These are phyloP conservation scores for Sebastes flavidus DNA, from an alignment of 2,797 vertebrate species.

Conservation along the genomic window DNA sequence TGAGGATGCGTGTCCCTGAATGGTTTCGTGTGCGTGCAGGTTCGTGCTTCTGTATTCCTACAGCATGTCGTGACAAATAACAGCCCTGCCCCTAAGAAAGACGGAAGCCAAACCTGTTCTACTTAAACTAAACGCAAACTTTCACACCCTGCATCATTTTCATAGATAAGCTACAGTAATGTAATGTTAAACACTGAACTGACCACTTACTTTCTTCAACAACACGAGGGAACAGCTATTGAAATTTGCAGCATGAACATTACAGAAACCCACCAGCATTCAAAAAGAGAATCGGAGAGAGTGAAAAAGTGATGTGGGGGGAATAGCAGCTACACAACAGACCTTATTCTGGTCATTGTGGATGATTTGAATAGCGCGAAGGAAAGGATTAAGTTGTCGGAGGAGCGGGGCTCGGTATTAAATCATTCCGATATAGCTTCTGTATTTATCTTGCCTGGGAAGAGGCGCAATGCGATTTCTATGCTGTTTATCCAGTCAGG, in stretches of 20 bases:
- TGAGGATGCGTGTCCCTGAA: slow-evolving; percentile 11
- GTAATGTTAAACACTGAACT: slow-evolving; percentile 6
- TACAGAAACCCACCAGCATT: slow-evolving; percentile 9
- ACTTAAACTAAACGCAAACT: neutral
- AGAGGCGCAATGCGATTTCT: slow-evolving; percentile 72
- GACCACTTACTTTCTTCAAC: neutral
- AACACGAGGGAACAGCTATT: neutral
- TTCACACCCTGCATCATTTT: slow-evolving; percentile 1
- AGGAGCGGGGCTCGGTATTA: slow-evolving; percentile 64
- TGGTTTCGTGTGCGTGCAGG: neutral
- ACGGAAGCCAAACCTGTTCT: slow-evolving; percentile 28
- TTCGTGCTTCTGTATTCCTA: slow-evolving; percentile 21
- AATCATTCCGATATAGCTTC: slow-evolving; percentile 74
- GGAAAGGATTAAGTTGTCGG: slow-evolving; percentile 80
- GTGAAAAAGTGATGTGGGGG: slow-evolving; percentile 50
- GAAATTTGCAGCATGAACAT: neutral
- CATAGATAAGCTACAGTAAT: neutral
- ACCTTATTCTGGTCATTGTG: slow-evolving; percentile 70
- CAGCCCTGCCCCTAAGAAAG: slow-evolving; percentile 3
- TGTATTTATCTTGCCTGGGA: slow-evolving; percentile 74
- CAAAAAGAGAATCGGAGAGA: slow-evolving; percentile 34
- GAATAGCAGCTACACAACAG: slow-evolving; percentile 64
- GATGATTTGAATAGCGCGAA: slow-evolving; percentile 68
- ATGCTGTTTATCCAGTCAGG: slow-evolving; percentile 76
- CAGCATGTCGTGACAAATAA: slow-evolving; percentile 42